Conservation (phyloP, 2,113 vertebrate genomes). For the Dicentrarchus labrax region DNA sequence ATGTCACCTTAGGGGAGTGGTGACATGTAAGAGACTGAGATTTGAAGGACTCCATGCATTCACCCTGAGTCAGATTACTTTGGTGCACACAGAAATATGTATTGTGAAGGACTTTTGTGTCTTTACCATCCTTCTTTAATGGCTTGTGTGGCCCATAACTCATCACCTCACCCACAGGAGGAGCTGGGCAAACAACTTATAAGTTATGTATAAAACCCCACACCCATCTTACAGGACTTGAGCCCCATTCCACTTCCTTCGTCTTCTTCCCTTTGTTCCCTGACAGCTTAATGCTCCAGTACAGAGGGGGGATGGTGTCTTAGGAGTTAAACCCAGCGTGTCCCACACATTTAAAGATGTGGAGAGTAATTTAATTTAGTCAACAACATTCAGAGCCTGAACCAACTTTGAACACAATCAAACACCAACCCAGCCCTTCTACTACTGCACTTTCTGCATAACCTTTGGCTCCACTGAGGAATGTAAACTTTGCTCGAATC, state of each 20-base stretch:
- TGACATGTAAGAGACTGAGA: neutral
- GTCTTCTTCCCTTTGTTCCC: neutral
- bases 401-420: slow-evolving; percentile 26
- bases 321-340: neutral
- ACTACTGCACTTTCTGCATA: slow-evolving; percentile 20
- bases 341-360: neutral
- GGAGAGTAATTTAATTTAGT: neutral
- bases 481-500: slow-evolving; percentile 42
- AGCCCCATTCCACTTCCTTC: neutral
- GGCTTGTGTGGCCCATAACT: slow-evolving; percentile 13
- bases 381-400: slow-evolving; percentile 10
- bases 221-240: neutral
- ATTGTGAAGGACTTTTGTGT: neutral
- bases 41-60: neutral
- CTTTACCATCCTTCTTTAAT: slow-evolving; percentile 16
- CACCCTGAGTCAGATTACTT: neutral
- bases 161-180: slow-evolving; percentile 27
- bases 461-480: slow-evolving; percentile 61
- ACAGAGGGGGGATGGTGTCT: neutral
- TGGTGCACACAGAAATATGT: neutral
- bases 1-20: slow-evolving; percentile 9
- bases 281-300: no score
- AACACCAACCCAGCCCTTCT: slow-evolving; percentile 49
- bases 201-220: slow-evolving; percentile 19
- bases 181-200: slow-evolving; percentile 30